Evolutionary conservation across 2,888 invertebrate genomes (phyloP), one percentile per base, ranked within the genome.

Genomic region (Sylvicola fuscatus): DNA sequence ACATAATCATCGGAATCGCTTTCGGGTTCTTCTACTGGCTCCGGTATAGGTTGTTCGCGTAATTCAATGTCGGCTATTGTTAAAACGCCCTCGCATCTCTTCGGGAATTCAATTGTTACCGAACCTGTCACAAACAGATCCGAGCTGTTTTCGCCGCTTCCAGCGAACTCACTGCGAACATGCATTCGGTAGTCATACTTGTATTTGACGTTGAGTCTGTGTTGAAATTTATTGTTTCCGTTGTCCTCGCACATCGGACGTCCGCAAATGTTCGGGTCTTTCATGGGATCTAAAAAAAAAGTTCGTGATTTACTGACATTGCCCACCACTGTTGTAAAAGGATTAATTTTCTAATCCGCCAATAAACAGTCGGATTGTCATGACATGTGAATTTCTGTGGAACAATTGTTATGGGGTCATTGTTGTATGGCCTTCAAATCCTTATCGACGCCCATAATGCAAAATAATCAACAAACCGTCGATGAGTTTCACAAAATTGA

Each of bases 231-330:
- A 13, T 41, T 40, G 6, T 45, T 48, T 13, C 41, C 40, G 2
- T 34, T 15, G 48, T 64, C 61, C n/a, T 29, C 29, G 51, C 79
- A 79, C 43, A 66, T 61, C 27, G 78, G 77, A 33, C 70, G 58
- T 26, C 79, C 79, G 51, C 79, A 79, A 46, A 76, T 71, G 43
- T 68, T 67, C 1, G 76, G 75, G 57, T 78, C 70, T 58, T 72
- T 72, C 3, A 77, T 55, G 2, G 75, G 75, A 65, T 76, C 78
- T 79, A 27, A 27, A 27, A 27, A 10, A 27, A n/a, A n/a, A n/a
- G n/a, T n/a, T n/a, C n/a, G n/a, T n/a, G n/a, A n/a, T n/a, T n/a
- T n/a, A n/a, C n/a, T n/a, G n/a, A n/a, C n/a, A n/a, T n/a, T n/a
- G n/a, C n/a, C n/a, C n/a, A n/a, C n/a, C n/a, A n/a, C n/a, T n/a